Base-by-base conservation (phyloP, 2,888 invertebrate species). In the Microplitis manilae region DNA sequence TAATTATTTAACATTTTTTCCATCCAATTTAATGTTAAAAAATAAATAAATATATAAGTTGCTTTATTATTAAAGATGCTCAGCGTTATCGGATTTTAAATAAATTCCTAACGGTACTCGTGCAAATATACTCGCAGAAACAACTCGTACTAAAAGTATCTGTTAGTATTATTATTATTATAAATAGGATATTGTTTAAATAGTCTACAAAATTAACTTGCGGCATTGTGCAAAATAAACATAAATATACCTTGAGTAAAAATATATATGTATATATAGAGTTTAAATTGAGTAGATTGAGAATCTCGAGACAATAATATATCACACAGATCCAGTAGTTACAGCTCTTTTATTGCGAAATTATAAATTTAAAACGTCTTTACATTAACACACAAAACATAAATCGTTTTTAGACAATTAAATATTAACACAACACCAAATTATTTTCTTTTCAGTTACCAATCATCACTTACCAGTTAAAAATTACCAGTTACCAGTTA, bases 21-120 rank as follows among this genome's bases (percentile, higher is more conserved):
- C 30, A 30, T 30, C 30, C 30, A 30, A 30, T 30, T 30, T 4
- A 30, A 30, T 30, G 30, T 30, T 30, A 30, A 30, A 30, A 30
- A 30, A 30, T 30, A 30, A 4, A 30, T 30, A 30, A 30, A 30
- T 30, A 30, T 30, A 30, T 30, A 30, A 4, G 30, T 30, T 30
- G 30, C 30, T 30, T 30, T 50, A 50, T 50, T 50, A 50, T 50
- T 50, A 13, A 50, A 13, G 50, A 50, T 50, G 50, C 9, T 62
- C 9, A 7, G 9, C 20, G n/a, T 17, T 15, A 4, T 1, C 15
- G 15, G 30, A 62, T 20, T 17, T 62, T 2, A 62, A 20, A 62
- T 62, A 62, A 62, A 62, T 62, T 62, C 62, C 62, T 62, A 62
- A 62, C 62, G 62, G 62, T 62, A 62, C 20, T 15, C n/a, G 20